phyloP scores from a whole-genome alignment of 2,113 vertebrate genomes.

The Crotophaga sulcirostris region DNA sequence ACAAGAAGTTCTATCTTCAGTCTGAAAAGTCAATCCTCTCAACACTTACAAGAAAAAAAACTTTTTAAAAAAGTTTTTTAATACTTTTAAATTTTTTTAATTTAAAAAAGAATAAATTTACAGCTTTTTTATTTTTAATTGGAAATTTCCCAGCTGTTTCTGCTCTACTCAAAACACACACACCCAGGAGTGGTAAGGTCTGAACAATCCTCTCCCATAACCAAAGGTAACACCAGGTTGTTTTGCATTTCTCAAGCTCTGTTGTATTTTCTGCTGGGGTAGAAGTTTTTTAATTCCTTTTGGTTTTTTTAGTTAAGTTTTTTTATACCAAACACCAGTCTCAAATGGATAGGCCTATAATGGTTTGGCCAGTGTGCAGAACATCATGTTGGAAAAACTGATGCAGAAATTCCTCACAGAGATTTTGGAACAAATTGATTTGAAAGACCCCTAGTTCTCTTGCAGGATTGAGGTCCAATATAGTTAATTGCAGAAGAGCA shows the following conservation, averaged over 20 bases:
- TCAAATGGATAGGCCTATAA: neutral
- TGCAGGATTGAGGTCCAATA: neutral
- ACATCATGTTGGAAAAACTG: neutral
- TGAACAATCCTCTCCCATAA: neutral
- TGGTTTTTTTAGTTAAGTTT: neutral
- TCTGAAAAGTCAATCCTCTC: neutral
- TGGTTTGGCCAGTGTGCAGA: neutral
- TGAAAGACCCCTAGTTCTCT: neutral
- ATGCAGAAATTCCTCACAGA: neutral
- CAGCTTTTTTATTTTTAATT: fast-evolving
- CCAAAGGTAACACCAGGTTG: neutral
- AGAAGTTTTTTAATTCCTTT: neutral
- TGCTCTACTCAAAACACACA: neutral
- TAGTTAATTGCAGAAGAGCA: neutral
- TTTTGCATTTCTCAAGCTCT: neutral
- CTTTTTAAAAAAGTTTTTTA: fast-evolving
- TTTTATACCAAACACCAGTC: neutral
- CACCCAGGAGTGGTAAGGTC: neutral
- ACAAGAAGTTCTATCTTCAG: neutral
- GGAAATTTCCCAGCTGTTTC: neutral
- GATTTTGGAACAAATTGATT: neutral
- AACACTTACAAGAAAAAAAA: neutral
- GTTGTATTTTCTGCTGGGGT: neutral
- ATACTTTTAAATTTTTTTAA: neutral
- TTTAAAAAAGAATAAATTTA: neutral